Conservation (phyloP, 37 sponge, comb jelly and placozoan genomes). For the Aphrocallistes beatrix region DNA sequence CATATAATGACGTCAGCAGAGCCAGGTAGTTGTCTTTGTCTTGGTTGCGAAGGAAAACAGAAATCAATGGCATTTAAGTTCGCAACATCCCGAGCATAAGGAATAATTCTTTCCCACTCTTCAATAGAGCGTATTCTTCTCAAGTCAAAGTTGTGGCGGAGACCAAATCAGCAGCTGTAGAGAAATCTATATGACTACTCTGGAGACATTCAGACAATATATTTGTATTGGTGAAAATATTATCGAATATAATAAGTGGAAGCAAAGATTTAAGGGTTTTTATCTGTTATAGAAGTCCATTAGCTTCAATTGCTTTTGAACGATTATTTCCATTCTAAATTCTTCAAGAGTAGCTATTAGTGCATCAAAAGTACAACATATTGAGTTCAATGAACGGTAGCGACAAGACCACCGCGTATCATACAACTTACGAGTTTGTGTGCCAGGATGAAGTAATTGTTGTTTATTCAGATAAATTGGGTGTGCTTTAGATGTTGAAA, state of each 20-base stretch:
- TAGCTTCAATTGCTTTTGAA: conserved; percentile 40
- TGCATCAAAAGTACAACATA: not conserved
- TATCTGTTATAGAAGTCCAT: conserved; percentile 41
- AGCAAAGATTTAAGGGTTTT: conserved; percentile 36
- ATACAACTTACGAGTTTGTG: conserved; percentile 18
- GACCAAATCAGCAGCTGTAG: not conserved
- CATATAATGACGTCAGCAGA: no score
- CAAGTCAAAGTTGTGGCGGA: no score
- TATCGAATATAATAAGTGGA: conserved; percentile 25
- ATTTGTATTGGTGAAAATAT: conserved; percentile 36
- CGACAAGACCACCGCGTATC: not conserved
- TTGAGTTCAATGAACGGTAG: conserved; percentile 22
- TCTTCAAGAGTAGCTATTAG: conserved; percentile 24
- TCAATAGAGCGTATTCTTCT: no score
- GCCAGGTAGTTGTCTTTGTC: not conserved
- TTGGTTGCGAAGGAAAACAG: not conserved
- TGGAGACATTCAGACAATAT: not conserved
- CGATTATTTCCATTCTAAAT: conserved; percentile 32
- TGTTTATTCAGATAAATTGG: conserved; percentile 36
- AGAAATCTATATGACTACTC: not conserved
- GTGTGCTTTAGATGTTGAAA: conserved; percentile 29
- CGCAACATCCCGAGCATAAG: no score
- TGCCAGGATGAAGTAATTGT: conserved; percentile 31
- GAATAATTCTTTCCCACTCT: no score
- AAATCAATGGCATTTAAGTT: no score